Base-by-base conservation (phyloP, 2,797 vertebrate genomes). In the Danio aesculapii region DNA sequence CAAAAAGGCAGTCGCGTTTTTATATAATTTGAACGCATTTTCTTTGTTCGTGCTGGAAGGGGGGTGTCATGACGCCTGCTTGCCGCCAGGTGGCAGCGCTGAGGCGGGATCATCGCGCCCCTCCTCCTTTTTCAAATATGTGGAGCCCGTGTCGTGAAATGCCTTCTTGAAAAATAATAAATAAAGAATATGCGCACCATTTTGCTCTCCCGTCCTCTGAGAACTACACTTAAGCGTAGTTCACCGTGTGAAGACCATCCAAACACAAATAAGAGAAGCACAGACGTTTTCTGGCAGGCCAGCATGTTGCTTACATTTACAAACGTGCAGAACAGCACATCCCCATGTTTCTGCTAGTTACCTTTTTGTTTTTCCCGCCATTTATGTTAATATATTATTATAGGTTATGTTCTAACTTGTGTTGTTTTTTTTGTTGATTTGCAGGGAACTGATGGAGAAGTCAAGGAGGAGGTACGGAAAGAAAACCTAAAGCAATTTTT, bases 401-500 rank as follows among this genome's bases (percentile, higher is more conserved):
- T 13, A 6, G 47, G 17, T 46, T 17, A 8, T 55, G 43, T 77
- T 44, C 9, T 50, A 74, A 68, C 14, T 57, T 63, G 17, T 41
- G 19, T 4, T 52, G 21, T 73, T 76, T 61, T 69, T 14, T 30
- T 10, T 76, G 6, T 58, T 62, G 39, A 16, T 69, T 55, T 81
- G 87, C 90, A 92, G 92, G 92, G 92, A 92, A 85, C 88, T 88
- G 92, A 94, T 92, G 92, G 91, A 81, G 92, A 94, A 85, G 89
- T 82, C 77, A 95, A 91, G 87, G 93, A 94, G 86, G 94, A 95
- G 94, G 94, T 95, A 90, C 89, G 91, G 14, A 44, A 46, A n/a
- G 11, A 9, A 17, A 9, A 7, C 55, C 11, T 13, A 13, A 55
- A 17, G 50, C 68, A 43, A 19, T 43, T 17, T 53, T 30, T 43